Conservation (phyloP, 1,140 invertebrate genomes). For the Drosophila neocordata region DNA sequence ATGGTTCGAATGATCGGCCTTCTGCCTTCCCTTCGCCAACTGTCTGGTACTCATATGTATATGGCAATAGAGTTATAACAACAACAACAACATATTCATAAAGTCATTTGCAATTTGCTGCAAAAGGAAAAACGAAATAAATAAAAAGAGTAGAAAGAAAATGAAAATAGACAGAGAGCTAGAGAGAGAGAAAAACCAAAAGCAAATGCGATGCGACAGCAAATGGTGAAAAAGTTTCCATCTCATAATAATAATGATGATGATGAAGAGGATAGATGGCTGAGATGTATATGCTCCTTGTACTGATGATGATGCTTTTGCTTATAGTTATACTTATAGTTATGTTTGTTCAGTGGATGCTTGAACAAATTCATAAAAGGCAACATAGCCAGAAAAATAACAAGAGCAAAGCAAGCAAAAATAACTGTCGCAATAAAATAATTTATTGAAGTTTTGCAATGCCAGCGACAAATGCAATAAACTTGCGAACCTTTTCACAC, state of each 20-base stretch:
- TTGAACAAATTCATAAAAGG: conserved; percentile 64
- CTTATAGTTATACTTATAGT: conserved; percentile 28
- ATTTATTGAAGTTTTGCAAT: conserved; percentile 80
- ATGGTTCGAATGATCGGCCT: conserved; percentile 16
- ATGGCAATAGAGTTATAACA: conserved; percentile 26
- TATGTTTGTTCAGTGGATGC: conserved; percentile 28
- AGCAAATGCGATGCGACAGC: conserved; percentile 64
- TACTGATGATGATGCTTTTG: conserved; percentile 13
- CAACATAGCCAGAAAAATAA: conserved; percentile 4
- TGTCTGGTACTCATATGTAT: background rate
- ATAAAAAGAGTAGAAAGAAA: too few relatives aligned
- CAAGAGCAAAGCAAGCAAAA: conserved; percentile 49
- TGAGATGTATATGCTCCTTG: conserved; percentile 25
- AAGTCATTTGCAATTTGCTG: conserved; percentile 78
- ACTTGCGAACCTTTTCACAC: conserved; percentile 46
- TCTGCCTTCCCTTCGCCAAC: background rate
- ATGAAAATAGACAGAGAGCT: background rate
- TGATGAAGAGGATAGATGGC: conserved; percentile 6
- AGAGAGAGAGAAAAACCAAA: conserved; percentile 16
- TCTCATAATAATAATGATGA: background rate
- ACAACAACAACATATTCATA: conserved; percentile 62
- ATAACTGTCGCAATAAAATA: conserved; percentile 82
- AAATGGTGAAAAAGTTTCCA: conserved; percentile 22
- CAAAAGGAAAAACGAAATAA: conserved; percentile 26
- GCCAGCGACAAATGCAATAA: conserved; percentile 79